Conservation (phyloP, 2,113 vertebrate genomes). For the Perccottus glenii region DNA sequence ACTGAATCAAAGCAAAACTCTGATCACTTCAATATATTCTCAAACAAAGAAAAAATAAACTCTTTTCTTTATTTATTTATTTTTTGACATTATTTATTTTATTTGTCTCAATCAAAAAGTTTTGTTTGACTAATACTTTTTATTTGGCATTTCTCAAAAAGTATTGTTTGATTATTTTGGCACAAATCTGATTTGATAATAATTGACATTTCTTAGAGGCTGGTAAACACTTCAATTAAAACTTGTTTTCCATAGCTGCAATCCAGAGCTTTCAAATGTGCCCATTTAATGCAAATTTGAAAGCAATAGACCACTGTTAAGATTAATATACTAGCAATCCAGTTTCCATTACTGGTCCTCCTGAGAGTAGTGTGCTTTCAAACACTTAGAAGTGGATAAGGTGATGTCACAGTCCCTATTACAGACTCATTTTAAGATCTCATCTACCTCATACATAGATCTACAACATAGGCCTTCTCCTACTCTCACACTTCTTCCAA, state of each 20-base stretch:
- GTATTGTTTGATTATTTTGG: too few relatives aligned
- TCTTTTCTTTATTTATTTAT: too few relatives aligned
- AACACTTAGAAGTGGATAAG: slow-evolving; percentile 25
- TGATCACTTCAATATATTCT: too few relatives aligned
- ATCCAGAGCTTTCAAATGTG: too few relatives aligned
- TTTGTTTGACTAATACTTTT: too few relatives aligned
- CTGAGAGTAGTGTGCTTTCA: slow-evolving; percentile 25
- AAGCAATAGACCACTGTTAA: slow-evolving; percentile 20
- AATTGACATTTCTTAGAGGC: slow-evolving; percentile 66
- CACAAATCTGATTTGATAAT: not conserved
- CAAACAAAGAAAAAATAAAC: too few relatives aligned
- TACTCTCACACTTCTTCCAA: slow-evolving; percentile 17
- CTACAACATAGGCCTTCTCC: slow-evolving; percentile 27
- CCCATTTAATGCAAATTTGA: slow-evolving; percentile 28
- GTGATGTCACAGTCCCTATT: slow-evolving; percentile 53
- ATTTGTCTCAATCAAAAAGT: too few relatives aligned
- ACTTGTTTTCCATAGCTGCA: slow-evolving; percentile 41
- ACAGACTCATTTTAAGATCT: slow-evolving; percentile 47
- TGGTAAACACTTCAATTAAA: slow-evolving; percentile 67
- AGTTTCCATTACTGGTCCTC: slow-evolving; percentile 11
- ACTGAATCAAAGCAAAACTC: too few relatives aligned
- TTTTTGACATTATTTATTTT: too few relatives aligned
- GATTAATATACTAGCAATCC: slow-evolving; percentile 36
- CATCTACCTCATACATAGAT: slow-evolving; percentile 31
- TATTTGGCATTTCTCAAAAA: too few relatives aligned